These are phyloP conservation scores for Pangasius larnaudii DNA, from an alignment of 2,797 vertebrate species.

Conservation along the genomic window DNA sequence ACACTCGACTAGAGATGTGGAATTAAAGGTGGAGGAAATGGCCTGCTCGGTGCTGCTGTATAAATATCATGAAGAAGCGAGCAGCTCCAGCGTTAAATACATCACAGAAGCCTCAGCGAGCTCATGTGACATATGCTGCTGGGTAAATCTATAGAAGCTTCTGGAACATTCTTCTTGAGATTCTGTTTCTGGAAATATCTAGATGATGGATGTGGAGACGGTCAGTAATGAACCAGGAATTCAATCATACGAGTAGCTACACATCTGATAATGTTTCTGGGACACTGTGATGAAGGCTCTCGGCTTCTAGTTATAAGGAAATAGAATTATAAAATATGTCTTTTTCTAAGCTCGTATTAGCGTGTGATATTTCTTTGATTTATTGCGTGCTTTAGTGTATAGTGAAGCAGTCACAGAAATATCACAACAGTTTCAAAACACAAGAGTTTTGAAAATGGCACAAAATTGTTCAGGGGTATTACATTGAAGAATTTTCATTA, in stretches of 20 bases:
- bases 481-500: slow-evolving; percentile 58
- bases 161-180: slow-evolving; percentile 45
- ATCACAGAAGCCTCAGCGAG: slow-evolving; percentile 40
- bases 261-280: slow-evolving; percentile 57
- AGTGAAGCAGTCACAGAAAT: slow-evolving; percentile 41
- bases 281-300: slow-evolving; percentile 42
- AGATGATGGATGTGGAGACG: slow-evolving; percentile 46
- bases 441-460: slow-evolving; percentile 53
- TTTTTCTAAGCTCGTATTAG: slow-evolving; percentile 27
- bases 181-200: slow-evolving; percentile 49
- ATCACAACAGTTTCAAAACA: slow-evolving; percentile 26
- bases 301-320: slow-evolving; percentile 40
- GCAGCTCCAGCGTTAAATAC: slow-evolving; percentile 47
- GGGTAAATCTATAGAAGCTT: slow-evolving; percentile 35
- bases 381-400: slow-evolving; percentile 32
- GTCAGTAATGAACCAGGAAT: slow-evolving; percentile 49
- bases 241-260: slow-evolving; percentile 40
- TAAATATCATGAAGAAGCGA: slow-evolving; percentile 55
- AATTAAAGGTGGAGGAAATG: slow-evolving; percentile 55
- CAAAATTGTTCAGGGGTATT: slow-evolving; percentile 37
- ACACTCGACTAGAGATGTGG: slow-evolving; percentile 59
- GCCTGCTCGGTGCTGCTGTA: slow-evolving; percentile 47
- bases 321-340: slow-evolving; percentile 42
- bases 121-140: slow-evolving; percentile 50
- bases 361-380: slow-evolving; percentile 44